These are phyloP conservation scores for Motacilla tschutschensis DNA, from an alignment of 2,113 vertebrate genomes.

Conservation along the genomic window DNA sequence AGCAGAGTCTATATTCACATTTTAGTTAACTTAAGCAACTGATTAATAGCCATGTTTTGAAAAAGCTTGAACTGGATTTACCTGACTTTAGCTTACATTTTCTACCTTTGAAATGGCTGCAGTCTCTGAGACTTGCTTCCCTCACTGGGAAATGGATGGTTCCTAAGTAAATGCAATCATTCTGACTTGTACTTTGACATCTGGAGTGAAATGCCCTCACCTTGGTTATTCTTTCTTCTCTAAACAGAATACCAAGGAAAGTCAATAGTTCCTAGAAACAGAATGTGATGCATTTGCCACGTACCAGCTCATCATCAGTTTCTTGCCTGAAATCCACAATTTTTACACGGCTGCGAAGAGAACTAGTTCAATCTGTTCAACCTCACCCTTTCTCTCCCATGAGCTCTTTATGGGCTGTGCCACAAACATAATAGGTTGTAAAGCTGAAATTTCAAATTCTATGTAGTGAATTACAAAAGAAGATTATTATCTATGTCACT, in stretches of 20 bases:
- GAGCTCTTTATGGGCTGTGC: background rate
- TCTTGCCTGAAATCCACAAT: background rate
- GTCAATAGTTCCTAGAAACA: background rate
- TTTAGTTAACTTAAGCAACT: background rate
- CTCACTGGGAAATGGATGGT: background rate
- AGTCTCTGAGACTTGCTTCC: background rate
- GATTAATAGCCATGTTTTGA: background rate
- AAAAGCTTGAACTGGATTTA: background rate
- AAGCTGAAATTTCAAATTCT: constrained; percentile 36
- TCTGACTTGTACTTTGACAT: background rate
- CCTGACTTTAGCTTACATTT: background rate
- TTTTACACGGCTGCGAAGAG: background rate
- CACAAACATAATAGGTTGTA: background rate
- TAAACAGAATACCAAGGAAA: background rate
- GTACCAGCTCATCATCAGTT: background rate
- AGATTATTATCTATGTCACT: constrained; percentile 40
- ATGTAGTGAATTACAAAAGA: constrained; percentile 8
- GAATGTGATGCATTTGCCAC: background rate
- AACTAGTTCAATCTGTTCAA: background rate
- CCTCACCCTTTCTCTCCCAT: background rate
- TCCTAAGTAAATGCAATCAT: background rate
- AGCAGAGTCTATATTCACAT: background rate
- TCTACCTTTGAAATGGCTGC: background rate
- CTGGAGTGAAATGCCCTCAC: background rate
- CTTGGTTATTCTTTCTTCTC: background rate